Evolutionary conservation across 2,888 invertebrate species (phyloP).

Genomic region (Cerastoderma edule): DNA sequence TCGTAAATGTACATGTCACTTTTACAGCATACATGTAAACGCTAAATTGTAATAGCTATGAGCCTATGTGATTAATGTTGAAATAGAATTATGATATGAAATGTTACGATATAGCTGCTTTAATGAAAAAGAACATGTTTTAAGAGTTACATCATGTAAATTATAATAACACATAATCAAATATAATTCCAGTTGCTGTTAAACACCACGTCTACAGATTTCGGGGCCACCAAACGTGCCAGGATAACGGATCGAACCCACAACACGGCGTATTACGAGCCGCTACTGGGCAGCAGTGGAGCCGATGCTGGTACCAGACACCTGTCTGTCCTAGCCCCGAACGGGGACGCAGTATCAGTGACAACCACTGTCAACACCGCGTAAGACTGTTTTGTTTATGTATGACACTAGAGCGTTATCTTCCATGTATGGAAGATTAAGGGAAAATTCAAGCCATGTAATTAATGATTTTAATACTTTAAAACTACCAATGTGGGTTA

Average conservation of each 20-base stretch:
- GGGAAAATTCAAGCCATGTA: background rate
- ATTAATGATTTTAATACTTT: background rate
- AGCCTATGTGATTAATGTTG: background rate
- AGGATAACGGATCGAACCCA: constrained; percentile 78
- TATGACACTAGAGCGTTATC: too few relatives aligned
- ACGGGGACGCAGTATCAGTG: constrained; percentile 96
- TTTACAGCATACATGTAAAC: too few relatives aligned
- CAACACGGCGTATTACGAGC: constrained; percentile 80
- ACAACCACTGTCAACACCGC: constrained; percentile 95
- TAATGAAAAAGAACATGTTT: too few relatives aligned
- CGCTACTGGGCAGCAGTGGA: constrained; percentile 82
- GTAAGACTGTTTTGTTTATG: too few relatives aligned
- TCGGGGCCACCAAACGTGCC: constrained; percentile 68
- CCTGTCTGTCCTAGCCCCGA: constrained; percentile 91
- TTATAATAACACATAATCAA: too few relatives aligned
- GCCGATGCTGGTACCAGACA: constrained; percentile 93
- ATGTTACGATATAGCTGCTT: background rate
- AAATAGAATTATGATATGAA: background rate
- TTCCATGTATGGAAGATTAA: too few relatives aligned
- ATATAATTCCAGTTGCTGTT: constrained; percentile 76
- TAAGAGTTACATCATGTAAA: too few relatives aligned
- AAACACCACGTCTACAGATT: constrained; percentile 77
- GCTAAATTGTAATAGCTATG: too few relatives aligned
- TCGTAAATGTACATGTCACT: too few relatives aligned
- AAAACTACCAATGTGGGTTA: too few relatives aligned